Percentiles rank a stretch among this genome's conserved stretches.
phyloP scores from a whole-genome alignment of 2,797 vertebrate species.

The Girardinus metallicus region DNA sequence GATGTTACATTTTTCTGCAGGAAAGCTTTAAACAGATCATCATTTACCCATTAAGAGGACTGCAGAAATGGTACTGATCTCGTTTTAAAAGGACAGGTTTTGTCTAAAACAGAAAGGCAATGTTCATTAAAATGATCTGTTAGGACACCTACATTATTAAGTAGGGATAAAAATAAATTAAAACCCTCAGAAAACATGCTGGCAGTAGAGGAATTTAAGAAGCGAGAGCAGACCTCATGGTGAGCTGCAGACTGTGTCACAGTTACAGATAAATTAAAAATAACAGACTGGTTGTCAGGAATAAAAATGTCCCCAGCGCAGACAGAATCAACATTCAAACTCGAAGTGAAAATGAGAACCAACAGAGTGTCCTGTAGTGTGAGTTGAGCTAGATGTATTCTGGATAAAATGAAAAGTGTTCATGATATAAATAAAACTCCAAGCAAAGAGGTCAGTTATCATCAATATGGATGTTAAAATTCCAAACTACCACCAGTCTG shows the following conservation, averaged over 20 bases:
- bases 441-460: not conserved
- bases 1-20: not conserved
- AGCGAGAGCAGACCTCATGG: not conserved
- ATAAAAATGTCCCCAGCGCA: not conserved
- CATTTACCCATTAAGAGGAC: not conserved
- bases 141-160: not conserved
- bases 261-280: not conserved
- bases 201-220: not conserved
- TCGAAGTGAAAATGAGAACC: not conserved
- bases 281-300: not conserved
- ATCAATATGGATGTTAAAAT: not conserved
- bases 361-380: not conserved
- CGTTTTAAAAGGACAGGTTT: not conserved
- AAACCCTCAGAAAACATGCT: not conserved
- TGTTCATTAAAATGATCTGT: conserved; percentile 2
- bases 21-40: not conserved
- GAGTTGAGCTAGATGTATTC: not conserved
- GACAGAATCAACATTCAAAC: not conserved
- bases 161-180: conserved; percentile 1
- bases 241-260: not conserved
- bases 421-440: not conserved
- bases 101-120: not conserved
- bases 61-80: not conserved
- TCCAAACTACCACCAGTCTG: not conserved
- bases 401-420: not conserved